Evolutionary conservation across 2,113 vertebrate species (phyloP).

Genomic region (Lycocorax pyrrhopterus): DNA sequence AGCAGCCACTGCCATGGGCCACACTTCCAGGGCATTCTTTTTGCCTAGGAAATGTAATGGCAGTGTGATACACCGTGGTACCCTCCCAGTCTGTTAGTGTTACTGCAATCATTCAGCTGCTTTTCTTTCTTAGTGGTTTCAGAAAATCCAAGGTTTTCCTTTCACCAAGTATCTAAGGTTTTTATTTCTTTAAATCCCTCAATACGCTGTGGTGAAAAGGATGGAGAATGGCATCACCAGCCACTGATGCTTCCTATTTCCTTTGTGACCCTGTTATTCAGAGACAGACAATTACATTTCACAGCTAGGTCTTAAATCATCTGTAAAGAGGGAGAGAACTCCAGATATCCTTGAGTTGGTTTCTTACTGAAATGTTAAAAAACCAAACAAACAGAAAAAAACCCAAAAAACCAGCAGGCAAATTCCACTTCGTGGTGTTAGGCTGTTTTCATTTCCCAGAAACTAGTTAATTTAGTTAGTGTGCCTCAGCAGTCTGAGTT

Average conservation of each 20-base stretch:
- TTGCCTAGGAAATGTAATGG: rapidly evolving
- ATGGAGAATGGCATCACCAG: neutral
- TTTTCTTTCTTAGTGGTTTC: neutral
- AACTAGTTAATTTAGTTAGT: conserved; percentile 1
- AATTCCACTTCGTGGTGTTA: neutral
- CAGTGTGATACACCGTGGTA: rapidly evolving
- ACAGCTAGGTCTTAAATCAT: neutral
- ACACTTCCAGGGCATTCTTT: neutral
- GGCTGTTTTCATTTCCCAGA: conserved; percentile 5
- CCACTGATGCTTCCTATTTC: neutral
- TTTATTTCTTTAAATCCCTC: neutral
- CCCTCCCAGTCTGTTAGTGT: neutral
- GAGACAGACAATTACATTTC: neutral
- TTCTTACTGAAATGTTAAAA: neutral
- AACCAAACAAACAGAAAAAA: neutral
- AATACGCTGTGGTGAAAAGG: rapidly evolving
- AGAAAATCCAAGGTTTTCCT: neutral
- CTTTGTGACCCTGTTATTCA: neutral
- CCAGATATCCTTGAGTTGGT: neutral
- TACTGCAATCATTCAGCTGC: rapidly evolving
- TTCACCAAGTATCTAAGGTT: neutral
- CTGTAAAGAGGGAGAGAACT: neutral
- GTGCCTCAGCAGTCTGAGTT: neutral
- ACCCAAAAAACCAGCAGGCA: neutral
- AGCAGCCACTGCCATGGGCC: rapidly evolving